Conservation (phyloP, 2,113 vertebrate species). For the Nettapus auritus region DNA sequence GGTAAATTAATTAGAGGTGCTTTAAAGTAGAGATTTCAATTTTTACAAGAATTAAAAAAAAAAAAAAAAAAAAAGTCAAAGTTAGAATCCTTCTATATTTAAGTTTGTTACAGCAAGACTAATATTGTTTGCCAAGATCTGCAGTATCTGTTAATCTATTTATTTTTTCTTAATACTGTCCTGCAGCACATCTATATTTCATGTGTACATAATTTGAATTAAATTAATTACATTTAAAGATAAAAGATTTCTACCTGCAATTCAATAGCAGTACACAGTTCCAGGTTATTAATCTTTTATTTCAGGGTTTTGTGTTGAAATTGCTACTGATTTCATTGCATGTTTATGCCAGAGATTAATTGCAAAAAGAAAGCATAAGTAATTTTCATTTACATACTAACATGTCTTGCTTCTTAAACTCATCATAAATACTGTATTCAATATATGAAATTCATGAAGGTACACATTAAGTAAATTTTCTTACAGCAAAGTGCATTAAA, state of each 20-base stretch:
- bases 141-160: background rate
- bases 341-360: conserved; percentile 59
- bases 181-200: background rate
- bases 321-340: conserved; percentile 17
- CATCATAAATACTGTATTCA: conserved; percentile 65
- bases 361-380: conserved; percentile 48
- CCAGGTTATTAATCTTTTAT: conserved; percentile 51
- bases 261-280: conserved; percentile 39
- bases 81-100: background rate
- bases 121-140: background rate
- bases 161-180: conserved; percentile 16
- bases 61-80: background rate
- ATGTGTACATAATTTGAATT: conserved; percentile 18
- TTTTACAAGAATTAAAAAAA: background rate
- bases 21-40: background rate
- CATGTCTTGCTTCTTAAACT: conserved; percentile 47
- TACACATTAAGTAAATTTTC: conserved; percentile 68
- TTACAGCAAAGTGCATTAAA: conserved; percentile 54
- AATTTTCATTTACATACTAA: conserved; percentile 69
- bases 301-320: conserved; percentile 32
- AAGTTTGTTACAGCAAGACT: background rate
- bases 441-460: conserved; percentile 66
- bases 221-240: conserved; percentile 56
- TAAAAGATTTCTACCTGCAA: conserved; percentile 50
- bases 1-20: background rate